These are phyloP conservation scores for Oscarella lobularis DNA, from an alignment of 37 sponge, comb jelly and placozoan genomes.

Conservation along the genomic window DNA sequence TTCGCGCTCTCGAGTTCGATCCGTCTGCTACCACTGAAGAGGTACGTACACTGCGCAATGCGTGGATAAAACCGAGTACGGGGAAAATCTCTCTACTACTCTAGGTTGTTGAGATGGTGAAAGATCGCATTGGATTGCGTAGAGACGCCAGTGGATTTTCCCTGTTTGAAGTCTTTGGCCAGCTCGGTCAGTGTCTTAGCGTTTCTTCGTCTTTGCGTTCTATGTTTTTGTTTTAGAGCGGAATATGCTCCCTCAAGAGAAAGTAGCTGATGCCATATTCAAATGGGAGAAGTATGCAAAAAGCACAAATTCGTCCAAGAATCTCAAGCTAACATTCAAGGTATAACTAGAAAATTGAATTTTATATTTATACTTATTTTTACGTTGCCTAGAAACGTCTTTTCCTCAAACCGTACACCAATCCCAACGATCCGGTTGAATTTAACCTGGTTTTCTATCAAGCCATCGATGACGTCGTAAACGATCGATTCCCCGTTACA, in stretches of 20 bases:
- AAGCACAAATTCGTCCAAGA: slow-evolving; percentile 59
- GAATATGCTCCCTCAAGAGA: slow-evolving; percentile 84
- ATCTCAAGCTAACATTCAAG: slow-evolving; percentile 86
- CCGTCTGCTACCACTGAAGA: slow-evolving; percentile 70
- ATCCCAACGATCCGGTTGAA: slow-evolving; percentile 64
- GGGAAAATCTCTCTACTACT: background rate
- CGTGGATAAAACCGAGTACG: background rate
- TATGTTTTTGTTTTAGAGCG: slow-evolving; percentile 35
- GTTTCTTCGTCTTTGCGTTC: background rate
- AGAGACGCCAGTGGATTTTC: slow-evolving; percentile 58
- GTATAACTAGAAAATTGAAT: slow-evolving; percentile 22
- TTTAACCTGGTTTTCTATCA: slow-evolving; percentile 77
- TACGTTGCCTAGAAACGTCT: slow-evolving; percentile 75
- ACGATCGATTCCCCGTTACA: slow-evolving; percentile 71
- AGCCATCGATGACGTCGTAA: slow-evolving; percentile 76
- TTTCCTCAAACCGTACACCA: slow-evolving; percentile 70
- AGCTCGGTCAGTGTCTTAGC: slow-evolving; percentile 14
- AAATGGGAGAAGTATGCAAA: slow-evolving; percentile 95
- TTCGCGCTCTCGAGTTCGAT: slow-evolving; percentile 90
- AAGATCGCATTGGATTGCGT: slow-evolving; percentile 75
- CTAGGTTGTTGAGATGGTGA: slow-evolving; percentile 79
- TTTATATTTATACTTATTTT: background rate
- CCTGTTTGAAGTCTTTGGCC: slow-evolving; percentile 86
- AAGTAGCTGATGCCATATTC: slow-evolving; percentile 93
- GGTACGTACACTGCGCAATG: slow-evolving; percentile 12